Base-by-base conservation (phyloP, 2,797 vertebrate genomes). In the Cyclura pinguis region DNA sequence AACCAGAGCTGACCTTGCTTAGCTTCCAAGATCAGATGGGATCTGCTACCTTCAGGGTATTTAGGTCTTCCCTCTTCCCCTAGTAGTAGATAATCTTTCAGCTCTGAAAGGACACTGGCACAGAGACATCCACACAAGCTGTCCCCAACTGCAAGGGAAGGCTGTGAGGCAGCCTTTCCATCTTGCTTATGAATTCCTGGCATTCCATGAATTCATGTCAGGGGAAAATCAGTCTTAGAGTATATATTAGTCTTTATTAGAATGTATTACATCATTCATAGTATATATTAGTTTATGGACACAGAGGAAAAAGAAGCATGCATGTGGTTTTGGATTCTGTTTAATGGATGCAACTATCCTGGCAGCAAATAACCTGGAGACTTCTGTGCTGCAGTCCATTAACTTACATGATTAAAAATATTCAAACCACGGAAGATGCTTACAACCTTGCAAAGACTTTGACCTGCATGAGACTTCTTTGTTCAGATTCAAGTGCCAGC, bases 361-460 rank as follows among this genome's bases (percentile, higher is more conserved):
- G 57, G 24, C 64, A 89, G n/a, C 12, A 93, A 95, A 89, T 0
- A 93, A 73, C 64, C 35, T 78, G 64, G 42, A 90, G 35, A n/a
- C 88, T 90, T 92, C 81, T 83, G 72, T 0, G 0, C 9, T 92
- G 59, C 90, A 93, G 81, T n/a, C 84, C 85, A 89, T 92, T 93
- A 93, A 55, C 57, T 94, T 88, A 24, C 72, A 64, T 4, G 18
- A 67, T 80, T 89, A 27, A n/a, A 52, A 94, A 83, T 9, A 20
- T 69, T 87, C 78, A 91, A 93, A 85, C 14, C 18, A 84, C 7
- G 4, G 74, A 76, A 16, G 42, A 85, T 9, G 29, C 78, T 84
- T 81, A 78, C 1, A 84, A 87, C 32, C 80, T 88, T 64, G 72
- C 57, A 91, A n/a, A 91, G 47, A 74, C 22, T 8, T 16, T 84